Conservation (phyloP, 2,113 vertebrate genomes). For the Thryonomys swinderianus region DNA sequence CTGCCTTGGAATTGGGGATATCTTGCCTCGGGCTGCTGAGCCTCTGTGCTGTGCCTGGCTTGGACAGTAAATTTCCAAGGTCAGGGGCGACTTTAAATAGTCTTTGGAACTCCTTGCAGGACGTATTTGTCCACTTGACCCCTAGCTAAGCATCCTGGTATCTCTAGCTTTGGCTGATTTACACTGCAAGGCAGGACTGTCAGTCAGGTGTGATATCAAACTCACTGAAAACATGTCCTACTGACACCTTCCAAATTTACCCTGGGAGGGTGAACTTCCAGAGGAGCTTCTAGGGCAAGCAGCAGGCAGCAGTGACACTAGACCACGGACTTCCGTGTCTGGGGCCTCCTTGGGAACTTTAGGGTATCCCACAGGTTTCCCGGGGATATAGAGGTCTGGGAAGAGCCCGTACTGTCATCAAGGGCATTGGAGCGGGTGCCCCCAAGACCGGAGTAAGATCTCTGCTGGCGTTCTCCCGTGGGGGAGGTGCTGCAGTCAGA, state of each 20-base stretch:
- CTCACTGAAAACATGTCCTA: neutral
- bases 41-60: neutral
- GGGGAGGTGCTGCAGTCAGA: neutral
- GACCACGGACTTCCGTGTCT: neutral
- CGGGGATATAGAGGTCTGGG: neutral
- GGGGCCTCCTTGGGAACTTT: neutral
- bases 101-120: neutral
- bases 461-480: neutral
- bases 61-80: neutral
- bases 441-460: neutral
- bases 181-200: neutral
- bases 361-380: neutral
- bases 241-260: neutral
- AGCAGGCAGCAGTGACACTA: neutral
- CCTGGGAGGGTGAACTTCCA: neutral
- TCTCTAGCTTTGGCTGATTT: neutral
- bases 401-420: neutral
- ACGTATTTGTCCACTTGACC: neutral
- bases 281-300: neutral
- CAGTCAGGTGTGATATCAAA: neutral
- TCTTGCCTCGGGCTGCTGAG: neutral
- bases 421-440: neutral
- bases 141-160: neutral
- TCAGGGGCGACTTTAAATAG: neutral
- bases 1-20: neutral